Evolutionary conservation across 2,888 invertebrate genomes (phyloP), one percentile per base, ranked within the genome.

Genomic region (Trachelus tabidus): DNA sequence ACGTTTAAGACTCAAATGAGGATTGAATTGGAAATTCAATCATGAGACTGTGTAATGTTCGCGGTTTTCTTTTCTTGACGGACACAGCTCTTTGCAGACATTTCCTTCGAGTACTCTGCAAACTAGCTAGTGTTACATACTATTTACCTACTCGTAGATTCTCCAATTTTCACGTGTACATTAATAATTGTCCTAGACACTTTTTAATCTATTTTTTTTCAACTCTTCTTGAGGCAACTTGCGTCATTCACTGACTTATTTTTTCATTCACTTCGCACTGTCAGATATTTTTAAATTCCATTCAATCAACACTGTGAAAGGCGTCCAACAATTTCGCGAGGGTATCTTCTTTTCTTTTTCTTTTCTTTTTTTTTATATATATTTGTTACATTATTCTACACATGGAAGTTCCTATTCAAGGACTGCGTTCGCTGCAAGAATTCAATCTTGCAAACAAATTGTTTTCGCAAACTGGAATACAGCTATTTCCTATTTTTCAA

Each of bases 101-200:
- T n/a, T 31, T 33, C 31, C 31, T 31, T 71, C 9, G 1, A 33
- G 33, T 34, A 31, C 2, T 31, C 71, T 71, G 71, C 34, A 71
- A 71, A 71, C 12, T 33, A 71, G 71, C 31, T 31, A 31, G 71
- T 71, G 71, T 71, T 33, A 71, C 71, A 34, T 71, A 31, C 34
- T 71, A 71, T 34, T 71, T 34, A 34, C 56, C 56, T 23, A 56
- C 9, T 56, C 56, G 56, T 56, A 75, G 68, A 31, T 56, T 69
- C 34, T 56, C 68, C 56, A 69, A 69, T 68, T 35, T 69, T 75
- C 56, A 15, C 69, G 34, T 34, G 75, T 75, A 69, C 68, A 75
- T 75, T 75, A 23, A 69, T 34, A 30, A 35, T 23, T 9, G 34
- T 68, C 30, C 34, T 75, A 56, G 35, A 69, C 15, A 75, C 34